Percentiles rank a stretch among this genome's conserved stretches.
phyloP scores from a whole-genome alignment of 2,113 vertebrate species.

The Sitta europaea region DNA sequence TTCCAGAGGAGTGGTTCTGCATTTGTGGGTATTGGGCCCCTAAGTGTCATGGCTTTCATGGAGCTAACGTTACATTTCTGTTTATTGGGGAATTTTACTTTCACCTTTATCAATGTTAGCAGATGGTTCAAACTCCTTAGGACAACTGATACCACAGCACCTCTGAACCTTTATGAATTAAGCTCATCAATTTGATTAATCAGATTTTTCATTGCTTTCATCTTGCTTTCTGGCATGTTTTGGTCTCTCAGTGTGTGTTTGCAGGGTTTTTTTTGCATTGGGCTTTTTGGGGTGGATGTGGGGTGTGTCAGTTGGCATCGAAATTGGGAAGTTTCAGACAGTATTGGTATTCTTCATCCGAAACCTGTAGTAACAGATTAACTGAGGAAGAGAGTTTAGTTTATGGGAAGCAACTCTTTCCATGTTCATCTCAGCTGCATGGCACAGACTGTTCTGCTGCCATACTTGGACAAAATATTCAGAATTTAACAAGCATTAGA shows the following conservation, averaged over 20 bases:
- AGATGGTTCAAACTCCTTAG: background rate
- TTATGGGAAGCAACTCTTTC: background rate
- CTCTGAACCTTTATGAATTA: background rate
- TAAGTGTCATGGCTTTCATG: too few relatives aligned
- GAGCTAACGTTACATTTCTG: background rate
- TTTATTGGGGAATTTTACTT: background rate
- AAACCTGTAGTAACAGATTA: slow-evolving; percentile 5
- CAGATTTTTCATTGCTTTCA: background rate
- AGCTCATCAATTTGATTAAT: background rate
- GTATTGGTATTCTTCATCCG: background rate
- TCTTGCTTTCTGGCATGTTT: background rate
- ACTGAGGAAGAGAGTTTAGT: background rate
- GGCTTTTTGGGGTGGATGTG: background rate
- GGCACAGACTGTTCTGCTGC: background rate
- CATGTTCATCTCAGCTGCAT: background rate
- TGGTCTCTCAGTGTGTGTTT: background rate
- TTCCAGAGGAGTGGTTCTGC: background rate
- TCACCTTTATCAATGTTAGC: background rate
- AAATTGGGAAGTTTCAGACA: background rate
- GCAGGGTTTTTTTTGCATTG: background rate
- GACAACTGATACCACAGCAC: background rate
- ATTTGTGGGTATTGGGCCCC: fast-evolving
- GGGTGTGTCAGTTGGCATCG: background rate
- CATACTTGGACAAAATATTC: background rate
- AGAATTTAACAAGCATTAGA: background rate